Evolutionary conservation across 2,888 invertebrate genomes (phyloP).

Genomic region (Pardosa pseudoannulata): DNA sequence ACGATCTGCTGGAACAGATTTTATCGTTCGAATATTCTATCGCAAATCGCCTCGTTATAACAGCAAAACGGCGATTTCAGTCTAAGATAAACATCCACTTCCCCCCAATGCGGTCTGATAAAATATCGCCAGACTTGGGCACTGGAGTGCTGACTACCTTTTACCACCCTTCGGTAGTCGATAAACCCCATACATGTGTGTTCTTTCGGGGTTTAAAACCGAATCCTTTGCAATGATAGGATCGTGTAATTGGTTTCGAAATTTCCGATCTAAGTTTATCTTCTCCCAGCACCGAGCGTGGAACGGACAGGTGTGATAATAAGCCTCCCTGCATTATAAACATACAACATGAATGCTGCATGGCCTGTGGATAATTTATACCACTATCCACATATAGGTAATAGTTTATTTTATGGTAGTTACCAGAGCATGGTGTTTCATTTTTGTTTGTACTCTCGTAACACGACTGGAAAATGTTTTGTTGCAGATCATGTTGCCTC

Average conservation of each 20-base stretch:
- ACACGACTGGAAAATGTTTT: too few relatives aligned
- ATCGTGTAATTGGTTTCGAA: slow-evolving; percentile 22
- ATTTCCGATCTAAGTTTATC: background rate
- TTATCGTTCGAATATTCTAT: background rate
- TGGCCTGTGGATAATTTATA: too few relatives aligned
- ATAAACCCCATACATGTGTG: background rate
- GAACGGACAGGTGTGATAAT: background rate
- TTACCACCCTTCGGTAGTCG: background rate
- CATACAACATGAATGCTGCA: background rate
- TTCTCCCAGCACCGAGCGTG: background rate
- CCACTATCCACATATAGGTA: background rate
- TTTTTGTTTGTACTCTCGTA: too few relatives aligned
- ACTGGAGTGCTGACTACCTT: background rate
- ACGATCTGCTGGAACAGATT: background rate
- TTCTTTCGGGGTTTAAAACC: background rate
- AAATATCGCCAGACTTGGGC: background rate
- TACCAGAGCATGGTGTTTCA: background rate
- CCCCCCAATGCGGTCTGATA: background rate
- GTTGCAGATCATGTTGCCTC: too few relatives aligned
- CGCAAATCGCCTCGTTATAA: slow-evolving; percentile 15
- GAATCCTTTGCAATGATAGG: background rate
- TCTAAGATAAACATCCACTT: slow-evolving; percentile 1
- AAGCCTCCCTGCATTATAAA: too few relatives aligned
- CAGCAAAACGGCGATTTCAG: slow-evolving; percentile 15
- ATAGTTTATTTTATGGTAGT: background rate